These are phyloP conservation scores for Pycnomerus fuliginosus DNA, from an alignment of 2,888 invertebrate species.

Conservation along the genomic window DNA sequence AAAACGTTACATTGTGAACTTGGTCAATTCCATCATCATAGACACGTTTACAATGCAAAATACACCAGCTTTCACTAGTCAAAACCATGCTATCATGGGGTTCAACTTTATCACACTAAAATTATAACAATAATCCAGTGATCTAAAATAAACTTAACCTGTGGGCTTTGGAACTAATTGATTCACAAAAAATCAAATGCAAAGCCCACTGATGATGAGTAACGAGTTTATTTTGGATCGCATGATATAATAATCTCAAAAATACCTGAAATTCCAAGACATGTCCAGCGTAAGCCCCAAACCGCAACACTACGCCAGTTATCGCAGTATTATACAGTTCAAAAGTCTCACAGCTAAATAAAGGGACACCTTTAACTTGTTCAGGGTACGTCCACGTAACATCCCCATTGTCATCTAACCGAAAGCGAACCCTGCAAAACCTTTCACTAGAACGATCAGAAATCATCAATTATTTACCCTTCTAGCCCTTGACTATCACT, in stretches of 20 bases:
- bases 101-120: constrained; percentile 44
- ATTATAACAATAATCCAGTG: constrained; percentile 19
- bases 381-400: constrained; percentile 63
- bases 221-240: not conserved
- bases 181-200: too few relatives aligned
- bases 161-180: too few relatives aligned
- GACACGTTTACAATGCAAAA: constrained; percentile 62
- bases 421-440: constrained; percentile 53
- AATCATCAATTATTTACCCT: constrained; percentile 47
- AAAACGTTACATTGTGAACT: constrained; percentile 58
- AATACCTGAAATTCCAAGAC: constrained; percentile 65
- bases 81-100: constrained; percentile 58
- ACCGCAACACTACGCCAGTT: constrained; percentile 50
- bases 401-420: constrained; percentile 63
- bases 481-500: constrained; percentile 55
- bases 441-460: constrained; percentile 13
- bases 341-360: constrained; percentile 70
- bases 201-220: too few relatives aligned
- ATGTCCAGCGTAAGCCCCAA: constrained; percentile 65
- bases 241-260: too few relatives aligned
- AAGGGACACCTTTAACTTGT: constrained; percentile 56
- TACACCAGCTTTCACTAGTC: constrained; percentile 64
- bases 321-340: constrained; percentile 54
- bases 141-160: not conserved
- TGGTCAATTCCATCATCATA: constrained; percentile 52